Evolutionary conservation across 37 sponge, comb jelly and placozoan species (phyloP).

Genomic region (Cliona cf. orientalis): DNA sequence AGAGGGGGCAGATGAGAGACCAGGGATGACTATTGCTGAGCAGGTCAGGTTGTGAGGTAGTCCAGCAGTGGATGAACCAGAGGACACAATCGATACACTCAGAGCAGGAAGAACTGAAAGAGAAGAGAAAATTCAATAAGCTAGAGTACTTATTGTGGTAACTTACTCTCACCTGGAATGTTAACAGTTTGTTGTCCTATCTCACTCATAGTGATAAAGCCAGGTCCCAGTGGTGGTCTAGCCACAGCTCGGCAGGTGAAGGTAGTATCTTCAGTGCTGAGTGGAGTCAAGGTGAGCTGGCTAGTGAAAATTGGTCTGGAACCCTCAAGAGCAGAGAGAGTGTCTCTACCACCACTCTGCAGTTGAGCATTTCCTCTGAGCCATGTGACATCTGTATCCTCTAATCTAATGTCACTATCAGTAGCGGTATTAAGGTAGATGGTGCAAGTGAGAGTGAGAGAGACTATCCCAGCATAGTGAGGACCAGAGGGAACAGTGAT

Average conservation of each 20-base stretch:
- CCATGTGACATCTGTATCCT: neutral
- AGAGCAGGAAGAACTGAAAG: too few species aligned
- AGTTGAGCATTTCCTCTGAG: neutral
- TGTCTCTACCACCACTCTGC: neutral
- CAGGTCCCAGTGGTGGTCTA: too few species aligned
- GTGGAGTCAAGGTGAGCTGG: neutral
- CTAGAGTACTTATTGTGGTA: too few species aligned
- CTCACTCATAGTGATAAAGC: neutral
- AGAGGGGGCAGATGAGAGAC: neutral
- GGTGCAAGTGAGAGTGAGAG: neutral
- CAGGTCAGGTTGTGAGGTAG: neutral
- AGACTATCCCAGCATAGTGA: neutral
- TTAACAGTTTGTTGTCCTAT: neutral
- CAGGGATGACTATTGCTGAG: neutral
- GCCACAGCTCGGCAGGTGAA: neutral
- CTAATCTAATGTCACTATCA: neutral
- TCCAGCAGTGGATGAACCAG: constrained; percentile 2
- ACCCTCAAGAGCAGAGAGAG: neutral
- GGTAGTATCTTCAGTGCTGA: neutral
- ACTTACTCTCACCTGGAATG: neutral
- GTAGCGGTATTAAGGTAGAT: neutral
- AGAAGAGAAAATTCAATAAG: too few species aligned
- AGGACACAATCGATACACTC: neutral
- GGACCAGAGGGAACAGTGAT: neutral
- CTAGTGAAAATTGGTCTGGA: neutral